Percentiles rank a stretch among this genome's conserved stretches.
Evolutionary conservation across 2,888 invertebrate genomes (phyloP).

Genomic region (Papilio protenor): DNA sequence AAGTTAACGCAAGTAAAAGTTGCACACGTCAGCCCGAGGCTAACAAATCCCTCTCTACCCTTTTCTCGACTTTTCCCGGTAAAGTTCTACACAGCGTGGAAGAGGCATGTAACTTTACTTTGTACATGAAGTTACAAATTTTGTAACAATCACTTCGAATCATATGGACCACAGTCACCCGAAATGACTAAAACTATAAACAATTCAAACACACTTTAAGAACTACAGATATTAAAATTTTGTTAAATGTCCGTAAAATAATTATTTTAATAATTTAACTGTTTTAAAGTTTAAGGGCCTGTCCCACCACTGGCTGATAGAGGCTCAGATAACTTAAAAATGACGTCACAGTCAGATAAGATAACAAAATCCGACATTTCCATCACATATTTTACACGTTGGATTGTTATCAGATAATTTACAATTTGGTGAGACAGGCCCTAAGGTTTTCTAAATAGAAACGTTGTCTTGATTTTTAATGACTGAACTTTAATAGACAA

Average conservation of each 20-base stretch:
- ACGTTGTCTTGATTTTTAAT: too few species aligned
- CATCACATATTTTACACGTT: too few species aligned
- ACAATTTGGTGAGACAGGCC: too few species aligned
- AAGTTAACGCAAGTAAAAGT: slow-evolving; percentile 7
- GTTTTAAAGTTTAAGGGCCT: too few species aligned
- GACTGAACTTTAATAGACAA: too few species aligned
- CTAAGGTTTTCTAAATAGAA: too few species aligned
- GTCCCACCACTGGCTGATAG: too few species aligned
- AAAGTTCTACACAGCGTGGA: slow-evolving; percentile 5
- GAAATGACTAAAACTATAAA: not conserved
- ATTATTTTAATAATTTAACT: too few species aligned
- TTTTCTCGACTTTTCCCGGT: slow-evolving; percentile 9
- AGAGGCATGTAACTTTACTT: slow-evolving; percentile 3
- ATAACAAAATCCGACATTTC: too few species aligned
- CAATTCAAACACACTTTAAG: not conserved
- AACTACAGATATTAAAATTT: not conserved
- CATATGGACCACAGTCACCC: not conserved
- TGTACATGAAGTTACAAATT: slow-evolving; percentile 13
- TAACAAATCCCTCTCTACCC: slow-evolving; percentile 15
- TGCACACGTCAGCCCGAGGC: slow-evolving; percentile 17
- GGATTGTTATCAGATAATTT: too few species aligned
- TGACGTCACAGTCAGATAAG: too few species aligned
- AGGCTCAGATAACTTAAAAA: too few species aligned
- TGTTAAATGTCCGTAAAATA: not conserved
- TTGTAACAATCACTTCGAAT: not conserved